Percentiles rank a stretch among this genome's conserved stretches.
Conservation (phyloP, 2,113 vertebrate genomes). For the Caloenas nicobarica region DNA sequence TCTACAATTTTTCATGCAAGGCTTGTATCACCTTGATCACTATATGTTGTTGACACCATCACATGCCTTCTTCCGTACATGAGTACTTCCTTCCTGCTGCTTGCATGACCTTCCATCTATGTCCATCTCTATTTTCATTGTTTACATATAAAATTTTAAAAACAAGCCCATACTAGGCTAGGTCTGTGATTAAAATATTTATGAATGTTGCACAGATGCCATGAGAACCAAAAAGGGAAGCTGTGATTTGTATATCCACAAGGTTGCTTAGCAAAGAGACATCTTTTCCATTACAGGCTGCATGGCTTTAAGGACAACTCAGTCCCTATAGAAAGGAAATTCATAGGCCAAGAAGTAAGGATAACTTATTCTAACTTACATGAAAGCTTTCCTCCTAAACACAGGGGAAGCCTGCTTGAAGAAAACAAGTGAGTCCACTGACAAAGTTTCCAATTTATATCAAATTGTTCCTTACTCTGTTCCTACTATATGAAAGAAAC, state of each 20-base stretch:
- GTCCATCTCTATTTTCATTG: not conserved
- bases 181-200: not conserved
- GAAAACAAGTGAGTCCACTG: not conserved
- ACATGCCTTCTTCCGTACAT: not conserved
- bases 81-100: not conserved
- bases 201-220: not conserved
- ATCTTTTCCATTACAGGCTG: not conserved
- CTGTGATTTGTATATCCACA: not conserved
- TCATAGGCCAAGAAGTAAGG: not conserved
- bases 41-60: not conserved
- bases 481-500: not conserved
- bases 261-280: slow-evolving; percentile 11
- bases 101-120: not conserved
- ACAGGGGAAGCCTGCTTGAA: not conserved
- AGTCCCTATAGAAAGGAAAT: not conserved
- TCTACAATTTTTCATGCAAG: not conserved
- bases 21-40: not conserved
- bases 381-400: not conserved
- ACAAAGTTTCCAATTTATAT: not conserved
- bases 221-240: not conserved
- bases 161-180: not conserved
- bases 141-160: not conserved
- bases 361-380: not conserved
- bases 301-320: not conserved
- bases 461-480: not conserved